Evolutionary conservation across 2,113 vertebrate species (phyloP).

Genomic region (Pogonocichla stellata): DNA sequence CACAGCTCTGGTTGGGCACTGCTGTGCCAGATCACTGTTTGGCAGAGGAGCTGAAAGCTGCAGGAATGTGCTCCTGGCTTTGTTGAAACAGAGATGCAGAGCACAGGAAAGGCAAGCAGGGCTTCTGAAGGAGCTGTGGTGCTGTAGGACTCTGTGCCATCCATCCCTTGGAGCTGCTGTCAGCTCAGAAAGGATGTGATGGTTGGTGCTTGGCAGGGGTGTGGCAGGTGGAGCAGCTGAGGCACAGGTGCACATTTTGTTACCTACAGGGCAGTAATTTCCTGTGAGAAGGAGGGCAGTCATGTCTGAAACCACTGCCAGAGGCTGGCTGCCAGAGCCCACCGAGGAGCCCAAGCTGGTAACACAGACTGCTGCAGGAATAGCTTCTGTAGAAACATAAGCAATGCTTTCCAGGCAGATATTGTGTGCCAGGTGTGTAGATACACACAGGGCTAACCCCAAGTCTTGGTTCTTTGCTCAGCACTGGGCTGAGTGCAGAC

Average conservation of each 20-base stretch:
- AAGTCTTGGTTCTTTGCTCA: neutral
- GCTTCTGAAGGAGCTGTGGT: neutral
- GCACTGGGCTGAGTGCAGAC: neutral
- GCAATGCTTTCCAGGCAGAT: neutral
- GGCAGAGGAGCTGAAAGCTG: neutral
- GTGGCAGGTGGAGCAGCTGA: neutral
- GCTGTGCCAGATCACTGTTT: fast-evolving
- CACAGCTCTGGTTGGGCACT: neutral
- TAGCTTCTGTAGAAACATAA: fast-evolving
- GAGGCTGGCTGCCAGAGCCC: neutral
- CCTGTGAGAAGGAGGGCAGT: neutral
- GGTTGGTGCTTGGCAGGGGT: neutral
- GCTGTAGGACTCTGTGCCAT: neutral
- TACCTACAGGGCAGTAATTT: neutral
- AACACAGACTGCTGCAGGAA: neutral
- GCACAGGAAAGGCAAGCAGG: neutral
- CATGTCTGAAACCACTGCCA: neutral
- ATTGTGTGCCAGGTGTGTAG: neutral
- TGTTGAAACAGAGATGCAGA: neutral
- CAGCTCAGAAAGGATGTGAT: neutral
- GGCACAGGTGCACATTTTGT: neutral
- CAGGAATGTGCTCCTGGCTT: neutral
- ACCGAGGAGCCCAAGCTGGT: neutral
- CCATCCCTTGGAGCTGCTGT: neutral
- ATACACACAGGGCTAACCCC: fast-evolving